Conservation (phyloP, 1,140 invertebrate species). For the Anadara kagoshimensis region DNA sequence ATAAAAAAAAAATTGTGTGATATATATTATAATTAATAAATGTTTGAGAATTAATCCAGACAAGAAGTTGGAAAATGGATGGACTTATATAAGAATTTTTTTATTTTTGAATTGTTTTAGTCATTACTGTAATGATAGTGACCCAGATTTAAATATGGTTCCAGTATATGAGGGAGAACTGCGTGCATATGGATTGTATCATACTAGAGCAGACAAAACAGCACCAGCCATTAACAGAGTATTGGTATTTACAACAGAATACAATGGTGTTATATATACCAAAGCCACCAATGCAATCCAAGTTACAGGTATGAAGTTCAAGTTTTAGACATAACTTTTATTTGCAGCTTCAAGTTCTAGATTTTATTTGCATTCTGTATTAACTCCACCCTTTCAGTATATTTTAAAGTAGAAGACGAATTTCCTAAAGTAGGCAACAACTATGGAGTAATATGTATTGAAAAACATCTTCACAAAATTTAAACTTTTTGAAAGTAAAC, state of each 20-base stretch:
- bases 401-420: no score
- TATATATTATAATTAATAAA: not conserved
- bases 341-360: no score
- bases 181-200: slow-evolving; percentile 29
- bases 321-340: no score
- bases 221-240: slow-evolving; percentile 12
- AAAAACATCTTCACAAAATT: not conserved
- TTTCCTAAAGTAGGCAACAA: not conserved
- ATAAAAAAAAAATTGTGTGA: not conserved
- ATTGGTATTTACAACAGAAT: slow-evolving; percentile 7
- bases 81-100: not conserved
- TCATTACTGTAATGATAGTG: slow-evolving; percentile 10
- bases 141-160: slow-evolving; percentile 10
- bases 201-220: not conserved
- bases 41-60: not conserved
- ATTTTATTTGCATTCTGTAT: not conserved
- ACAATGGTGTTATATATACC: not conserved
- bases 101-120: slow-evolving; percentile 1
- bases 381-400: not conserved
- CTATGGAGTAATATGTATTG: not conserved
- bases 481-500: not conserved
- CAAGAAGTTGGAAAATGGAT: not conserved
- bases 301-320: slow-evolving; percentile 21
- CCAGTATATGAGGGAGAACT: slow-evolving; percentile 25
- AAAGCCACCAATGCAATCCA: slow-evolving; percentile 12